phyloP scores from a whole-genome alignment of 23 tunicate genomes.

The Clavelina lepadiformis region DNA sequence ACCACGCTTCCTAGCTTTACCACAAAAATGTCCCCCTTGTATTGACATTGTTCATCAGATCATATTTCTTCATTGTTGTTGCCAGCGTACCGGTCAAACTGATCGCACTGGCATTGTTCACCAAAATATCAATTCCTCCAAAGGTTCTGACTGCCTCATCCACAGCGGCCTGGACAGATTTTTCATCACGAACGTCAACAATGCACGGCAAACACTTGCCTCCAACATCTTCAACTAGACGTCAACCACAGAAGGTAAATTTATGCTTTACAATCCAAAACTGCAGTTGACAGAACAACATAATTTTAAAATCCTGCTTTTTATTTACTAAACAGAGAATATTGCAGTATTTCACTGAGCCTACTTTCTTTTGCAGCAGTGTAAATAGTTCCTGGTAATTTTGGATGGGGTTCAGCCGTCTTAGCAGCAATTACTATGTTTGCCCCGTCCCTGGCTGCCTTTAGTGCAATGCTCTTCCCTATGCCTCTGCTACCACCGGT shows the following conservation, averaged over 20 bases:
- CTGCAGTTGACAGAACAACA: too few species aligned
- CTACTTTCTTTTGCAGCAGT: conserved; percentile 59
- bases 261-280: too few species aligned
- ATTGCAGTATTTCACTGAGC: not conserved
- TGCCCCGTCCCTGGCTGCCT: conserved; percentile 56
- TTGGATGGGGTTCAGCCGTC: conserved; percentile 58
- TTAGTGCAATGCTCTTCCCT: conserved; percentile 35
- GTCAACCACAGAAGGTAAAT: too few species aligned
- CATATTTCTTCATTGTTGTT: conserved; percentile 35
- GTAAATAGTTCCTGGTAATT: conserved; percentile 46
- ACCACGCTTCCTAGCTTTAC: too few species aligned
- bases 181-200: conserved; percentile 42
- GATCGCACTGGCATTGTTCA: conserved; percentile 52
- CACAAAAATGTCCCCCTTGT: conserved; percentile 33
- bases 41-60: conserved; percentile 34
- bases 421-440: conserved; percentile 49
- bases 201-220: conserved; percentile 31
- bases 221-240: conserved; percentile 41
- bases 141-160: conserved; percentile 29
- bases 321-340: not conserved
- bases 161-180: conserved; percentile 29
- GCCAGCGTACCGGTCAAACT: conserved; percentile 14
- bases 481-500: conserved; percentile 61
- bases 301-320: not conserved
- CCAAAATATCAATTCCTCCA: conserved; percentile 45